Conservation (phyloP, 2,113 vertebrate genomes). For the Argyrosomus japonicus region DNA sequence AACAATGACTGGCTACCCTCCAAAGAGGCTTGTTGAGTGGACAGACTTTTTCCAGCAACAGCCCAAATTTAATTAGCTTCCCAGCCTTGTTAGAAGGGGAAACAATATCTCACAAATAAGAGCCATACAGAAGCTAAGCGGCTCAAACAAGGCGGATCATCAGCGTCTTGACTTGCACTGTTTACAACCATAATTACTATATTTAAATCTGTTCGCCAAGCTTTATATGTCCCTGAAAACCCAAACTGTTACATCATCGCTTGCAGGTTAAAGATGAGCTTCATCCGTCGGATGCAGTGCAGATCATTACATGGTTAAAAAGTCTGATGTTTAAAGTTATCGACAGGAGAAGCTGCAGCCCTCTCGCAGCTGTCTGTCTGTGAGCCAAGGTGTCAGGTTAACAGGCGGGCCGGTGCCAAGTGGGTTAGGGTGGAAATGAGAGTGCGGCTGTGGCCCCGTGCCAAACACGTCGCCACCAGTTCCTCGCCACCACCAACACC, state of each 20-base stretch:
- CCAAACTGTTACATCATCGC: not conserved
- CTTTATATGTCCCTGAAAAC: not conserved
- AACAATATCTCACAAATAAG: constrained; percentile 45
- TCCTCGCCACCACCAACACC: constrained; percentile 15
- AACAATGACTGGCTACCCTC: constrained; percentile 68
- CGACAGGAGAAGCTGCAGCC: constrained; percentile 51
- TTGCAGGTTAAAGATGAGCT: not conserved
- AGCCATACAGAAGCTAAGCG: constrained; percentile 38
- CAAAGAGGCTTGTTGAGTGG: constrained; percentile 61
- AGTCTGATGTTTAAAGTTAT: constrained; percentile 38
- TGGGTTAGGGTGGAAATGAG: constrained; percentile 72
- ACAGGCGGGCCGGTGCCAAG: constrained; percentile 67
- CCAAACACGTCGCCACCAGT: constrained; percentile 53
- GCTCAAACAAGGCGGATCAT: constrained; percentile 5
- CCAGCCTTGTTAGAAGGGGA: constrained; percentile 28
- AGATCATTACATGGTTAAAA: not conserved
- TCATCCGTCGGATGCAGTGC: not conserved
- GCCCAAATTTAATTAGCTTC: constrained; percentile 66
- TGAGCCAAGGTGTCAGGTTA: constrained; percentile 66
- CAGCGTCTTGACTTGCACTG: constrained; percentile 12
- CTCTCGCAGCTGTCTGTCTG: constrained; percentile 47
- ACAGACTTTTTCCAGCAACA: constrained; percentile 49
- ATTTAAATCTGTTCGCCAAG: not conserved
- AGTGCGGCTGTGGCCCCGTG: constrained; percentile 38
- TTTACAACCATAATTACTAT: not conserved